These are phyloP conservation scores for Erethizon dorsatum DNA, from an alignment of 2,797 vertebrate genomes.

Conservation along the genomic window DNA sequence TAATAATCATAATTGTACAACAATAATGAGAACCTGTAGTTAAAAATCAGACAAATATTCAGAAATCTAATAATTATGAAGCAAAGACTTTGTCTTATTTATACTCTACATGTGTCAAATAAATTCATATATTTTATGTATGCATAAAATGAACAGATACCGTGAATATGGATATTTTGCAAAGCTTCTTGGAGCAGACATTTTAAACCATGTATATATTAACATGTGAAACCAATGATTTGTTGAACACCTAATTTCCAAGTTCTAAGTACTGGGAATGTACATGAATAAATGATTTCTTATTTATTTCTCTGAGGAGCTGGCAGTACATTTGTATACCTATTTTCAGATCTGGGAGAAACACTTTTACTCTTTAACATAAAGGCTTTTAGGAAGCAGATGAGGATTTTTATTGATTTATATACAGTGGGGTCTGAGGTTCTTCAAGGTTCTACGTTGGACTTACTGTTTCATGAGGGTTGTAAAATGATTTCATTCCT, in stretches of 20 bases:
- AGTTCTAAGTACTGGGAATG: background rate
- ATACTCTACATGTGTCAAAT: background rate
- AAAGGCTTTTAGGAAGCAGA: background rate
- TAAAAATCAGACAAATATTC: background rate
- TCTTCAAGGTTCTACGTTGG: background rate
- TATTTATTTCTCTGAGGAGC: background rate
- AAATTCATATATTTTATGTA: background rate
- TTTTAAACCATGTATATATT: background rate
- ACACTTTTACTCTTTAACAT: background rate
- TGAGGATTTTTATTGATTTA: background rate
- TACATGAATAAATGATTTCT: slow-evolving; percentile 35
- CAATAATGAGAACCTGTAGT: background rate
- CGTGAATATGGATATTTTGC: background rate
- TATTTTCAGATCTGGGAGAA: slow-evolving; percentile 15
- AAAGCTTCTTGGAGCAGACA: background rate
- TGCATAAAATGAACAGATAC: background rate
- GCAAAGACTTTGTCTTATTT: background rate
- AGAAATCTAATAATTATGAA: background rate
- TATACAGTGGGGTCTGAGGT: accelerated
- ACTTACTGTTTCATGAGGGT: background rate
- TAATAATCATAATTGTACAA: background rate
- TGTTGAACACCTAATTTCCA: background rate
- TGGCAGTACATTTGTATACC: background rate
- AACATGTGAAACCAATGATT: background rate
- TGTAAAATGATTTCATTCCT: background rate